phyloP scores from a whole-genome alignment of 2,888 invertebrate species.

The Drosophila mimetica region DNA sequence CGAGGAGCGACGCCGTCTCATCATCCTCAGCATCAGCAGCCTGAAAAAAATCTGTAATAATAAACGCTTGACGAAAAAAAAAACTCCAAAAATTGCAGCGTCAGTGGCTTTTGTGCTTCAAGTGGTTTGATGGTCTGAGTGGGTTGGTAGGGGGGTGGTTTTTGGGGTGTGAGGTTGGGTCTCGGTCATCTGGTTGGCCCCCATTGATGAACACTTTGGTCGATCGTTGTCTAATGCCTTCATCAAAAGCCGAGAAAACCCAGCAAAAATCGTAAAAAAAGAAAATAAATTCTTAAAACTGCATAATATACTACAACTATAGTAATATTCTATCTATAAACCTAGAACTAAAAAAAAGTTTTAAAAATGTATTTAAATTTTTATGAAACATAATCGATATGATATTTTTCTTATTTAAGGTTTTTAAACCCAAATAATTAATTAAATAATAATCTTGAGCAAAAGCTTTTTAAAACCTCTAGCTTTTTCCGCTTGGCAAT shows the following conservation, averaged over 20 bases:
- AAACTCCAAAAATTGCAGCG: slow-evolving; percentile 82
- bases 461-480: neutral
- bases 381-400: too few relatives aligned
- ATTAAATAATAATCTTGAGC: neutral
- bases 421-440: too few relatives aligned
- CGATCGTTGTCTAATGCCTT: slow-evolving; percentile 33
- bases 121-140: slow-evolving; percentile 57
- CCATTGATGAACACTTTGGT: slow-evolving; percentile 26
- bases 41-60: slow-evolving; percentile 72
- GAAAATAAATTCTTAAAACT: too few relatives aligned
- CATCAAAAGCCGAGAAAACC: neutral
- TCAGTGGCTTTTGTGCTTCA: slow-evolving; percentile 80
- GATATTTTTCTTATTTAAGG: too few relatives aligned
- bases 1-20: slow-evolving; percentile 65
- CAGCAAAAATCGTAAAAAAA: neutral
- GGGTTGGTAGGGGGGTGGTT: slow-evolving; percentile 13
- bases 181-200: slow-evolving; percentile 28
- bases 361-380: too few relatives aligned
- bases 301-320: too few relatives aligned
- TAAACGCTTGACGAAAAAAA: slow-evolving; percentile 74
- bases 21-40: slow-evolving; percentile 50
- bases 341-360: too few relatives aligned
- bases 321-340: too few relatives aligned
- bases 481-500: too few relatives aligned
- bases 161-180: neutral